phyloP scores from a whole-genome alignment of 1,140 invertebrate genomes.

The Anoplolepis gracilipes region DNA sequence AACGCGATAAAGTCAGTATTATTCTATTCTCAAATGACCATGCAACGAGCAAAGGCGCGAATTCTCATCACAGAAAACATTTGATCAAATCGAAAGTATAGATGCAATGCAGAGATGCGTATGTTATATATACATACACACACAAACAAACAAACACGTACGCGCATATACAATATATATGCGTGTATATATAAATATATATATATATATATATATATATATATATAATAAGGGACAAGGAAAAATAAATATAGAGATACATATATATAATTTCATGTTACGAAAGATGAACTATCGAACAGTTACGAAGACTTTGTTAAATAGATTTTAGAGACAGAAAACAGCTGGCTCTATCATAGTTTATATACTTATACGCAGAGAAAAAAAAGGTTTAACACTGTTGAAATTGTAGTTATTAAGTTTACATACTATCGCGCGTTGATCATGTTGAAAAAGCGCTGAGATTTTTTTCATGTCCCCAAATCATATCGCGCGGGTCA shows the following conservation, averaged over 20 bases:
- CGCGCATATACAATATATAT: too few species aligned
- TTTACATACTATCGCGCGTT: slow-evolving; percentile 45
- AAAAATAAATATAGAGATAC: slow-evolving; percentile 24
- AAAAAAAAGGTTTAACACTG: slow-evolving; percentile 76
- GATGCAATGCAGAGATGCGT: slow-evolving; percentile 1
- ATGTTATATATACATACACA: slow-evolving; percentile 28
- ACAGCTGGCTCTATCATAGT: slow-evolving; percentile 84
- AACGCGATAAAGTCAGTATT: neutral
- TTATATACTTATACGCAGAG: slow-evolving; percentile 78
- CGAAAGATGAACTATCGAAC: slow-evolving; percentile 61
- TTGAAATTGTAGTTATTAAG: slow-evolving; percentile 69
- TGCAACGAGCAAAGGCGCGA: slow-evolving; percentile 15
- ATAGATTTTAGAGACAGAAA: slow-evolving; percentile 79
- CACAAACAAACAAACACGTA: slow-evolving; percentile 44
- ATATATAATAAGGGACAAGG: slow-evolving; percentile 20
- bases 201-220: slow-evolving; percentile 37
- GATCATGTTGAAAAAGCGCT: slow-evolving; percentile 50
- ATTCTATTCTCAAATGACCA: neutral
- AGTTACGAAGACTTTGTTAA: slow-evolving; percentile 79
- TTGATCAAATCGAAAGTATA: slow-evolving; percentile 51
- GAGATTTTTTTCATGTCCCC: slow-evolving; percentile 47
- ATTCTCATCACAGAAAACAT: slow-evolving; percentile 39
- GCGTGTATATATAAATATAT: slow-evolving; percentile 64
- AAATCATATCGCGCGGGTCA: slow-evolving; percentile 43
- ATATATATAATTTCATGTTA: slow-evolving; percentile 68